These are phyloP conservation scores for Osmerus mordax DNA, from an alignment of 2,113 vertebrate genomes.

Conservation along the genomic window DNA sequence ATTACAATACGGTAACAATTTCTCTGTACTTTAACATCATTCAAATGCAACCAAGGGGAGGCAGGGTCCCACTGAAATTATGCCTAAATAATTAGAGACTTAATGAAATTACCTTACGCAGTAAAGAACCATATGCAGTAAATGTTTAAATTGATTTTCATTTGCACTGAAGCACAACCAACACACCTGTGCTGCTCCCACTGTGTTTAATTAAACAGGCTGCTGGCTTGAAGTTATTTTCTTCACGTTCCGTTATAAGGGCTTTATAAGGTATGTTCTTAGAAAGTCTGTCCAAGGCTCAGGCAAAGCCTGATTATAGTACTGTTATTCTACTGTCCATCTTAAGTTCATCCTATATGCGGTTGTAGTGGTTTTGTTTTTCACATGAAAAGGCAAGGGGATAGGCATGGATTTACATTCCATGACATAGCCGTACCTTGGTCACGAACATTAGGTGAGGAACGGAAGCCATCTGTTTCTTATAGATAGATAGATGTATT, in stretches of 20 bases:
- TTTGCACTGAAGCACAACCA: conserved; percentile 15
- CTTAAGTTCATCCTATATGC: no score
- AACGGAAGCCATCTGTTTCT: no score
- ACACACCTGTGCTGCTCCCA: conserved; percentile 14
- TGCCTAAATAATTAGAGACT: conserved; percentile 4
- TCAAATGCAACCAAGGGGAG: background rate
- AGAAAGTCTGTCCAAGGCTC: no score
- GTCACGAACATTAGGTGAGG: no score
- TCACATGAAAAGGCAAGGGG: no score
- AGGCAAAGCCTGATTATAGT: no score
- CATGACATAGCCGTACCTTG: no score
- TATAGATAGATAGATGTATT: no score
- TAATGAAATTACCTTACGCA: conserved; percentile 7
- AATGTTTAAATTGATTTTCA: background rate
- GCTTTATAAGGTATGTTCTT: background rate
- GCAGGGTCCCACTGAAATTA: background rate
- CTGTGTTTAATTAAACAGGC: conserved; percentile 9
- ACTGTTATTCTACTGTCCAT: no score
- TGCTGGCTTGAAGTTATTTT: background rate
- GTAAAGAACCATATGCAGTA: background rate
- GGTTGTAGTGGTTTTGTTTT: no score
- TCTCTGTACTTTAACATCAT: background rate
- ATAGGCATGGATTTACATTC: no score
- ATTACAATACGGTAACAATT: background rate
- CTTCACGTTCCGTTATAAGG: conserved; percentile 1